phyloP scores from a whole-genome alignment of 37 sponge, comb jelly and placozoan genomes.

The Geodia barretti region DNA sequence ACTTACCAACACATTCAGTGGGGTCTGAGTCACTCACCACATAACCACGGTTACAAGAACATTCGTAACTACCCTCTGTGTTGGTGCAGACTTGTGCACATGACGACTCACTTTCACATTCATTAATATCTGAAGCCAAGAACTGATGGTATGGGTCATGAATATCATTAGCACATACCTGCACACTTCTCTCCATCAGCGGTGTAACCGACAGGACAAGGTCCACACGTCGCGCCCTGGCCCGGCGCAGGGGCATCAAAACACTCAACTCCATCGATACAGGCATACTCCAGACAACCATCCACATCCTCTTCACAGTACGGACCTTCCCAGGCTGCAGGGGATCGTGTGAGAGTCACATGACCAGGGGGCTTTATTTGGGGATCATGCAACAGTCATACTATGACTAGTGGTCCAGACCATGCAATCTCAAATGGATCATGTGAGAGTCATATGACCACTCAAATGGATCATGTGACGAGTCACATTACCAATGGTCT shows the following conservation, averaged over 20 bases:
- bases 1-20: not conserved
- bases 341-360: no score
- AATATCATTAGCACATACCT: constrained; percentile 7
- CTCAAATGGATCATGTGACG: not conserved
- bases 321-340: constrained; percentile 13
- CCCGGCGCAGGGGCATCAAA: constrained; percentile 21
- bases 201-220: constrained; percentile 12
- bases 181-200: constrained; percentile 2
- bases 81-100: constrained; percentile 27
- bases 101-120: not conserved
- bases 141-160: not conserved
- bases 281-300: constrained; percentile 14
- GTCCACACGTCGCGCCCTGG: constrained; percentile 8
- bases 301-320: constrained; percentile 8
- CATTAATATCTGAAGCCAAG: constrained; percentile 2
- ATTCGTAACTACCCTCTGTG: constrained; percentile 27
- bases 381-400: no score
- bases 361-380: no score
- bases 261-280: constrained; percentile 11
- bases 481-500: not conserved
- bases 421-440: no score
- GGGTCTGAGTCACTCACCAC: not conserved
- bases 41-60: constrained; percentile 5
- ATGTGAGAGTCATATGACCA: no score
- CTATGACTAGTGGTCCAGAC: no score